Evolutionary conservation across 2,797 vertebrate genomes (phyloP).

Genomic region (Distichodus sexfasciatus): DNA sequence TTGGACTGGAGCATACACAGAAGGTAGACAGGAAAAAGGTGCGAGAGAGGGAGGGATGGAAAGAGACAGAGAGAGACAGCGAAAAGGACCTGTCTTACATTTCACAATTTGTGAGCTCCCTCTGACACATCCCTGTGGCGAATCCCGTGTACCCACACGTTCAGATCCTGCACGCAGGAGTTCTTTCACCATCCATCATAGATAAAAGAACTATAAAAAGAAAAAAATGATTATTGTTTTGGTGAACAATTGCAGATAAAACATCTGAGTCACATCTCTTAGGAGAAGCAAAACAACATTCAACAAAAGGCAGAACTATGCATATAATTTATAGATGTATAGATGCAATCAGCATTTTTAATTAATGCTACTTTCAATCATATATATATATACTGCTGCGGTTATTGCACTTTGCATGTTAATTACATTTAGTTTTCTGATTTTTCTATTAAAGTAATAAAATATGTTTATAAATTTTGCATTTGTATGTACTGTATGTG

Average conservation of each 20-base stretch:
- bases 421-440: too few relatives aligned
- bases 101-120: conserved; percentile 9
- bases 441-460: too few relatives aligned
- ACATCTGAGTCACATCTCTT: neutral
- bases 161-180: neutral
- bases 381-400: too few relatives aligned
- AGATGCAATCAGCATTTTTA: too few relatives aligned
- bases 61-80: neutral
- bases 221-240: neutral
- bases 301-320: neutral
- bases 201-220: conserved; percentile 14
- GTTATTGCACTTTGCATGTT: too few relatives aligned
- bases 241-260: neutral
- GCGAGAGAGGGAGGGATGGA: neutral
- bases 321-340: too few relatives aligned
- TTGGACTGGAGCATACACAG: neutral
- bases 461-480: too few relatives aligned
- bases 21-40: neutral
- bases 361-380: too few relatives aligned
- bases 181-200: conserved; percentile 20
- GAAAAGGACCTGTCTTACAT: neutral
- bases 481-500: too few relatives aligned
- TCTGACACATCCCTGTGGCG: conserved; percentile 34
- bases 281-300: neutral
- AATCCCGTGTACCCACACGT: conserved; percentile 36